phyloP scores from a whole-genome alignment of 2,113 vertebrate genomes.

The Hemiprocne comata region DNA sequence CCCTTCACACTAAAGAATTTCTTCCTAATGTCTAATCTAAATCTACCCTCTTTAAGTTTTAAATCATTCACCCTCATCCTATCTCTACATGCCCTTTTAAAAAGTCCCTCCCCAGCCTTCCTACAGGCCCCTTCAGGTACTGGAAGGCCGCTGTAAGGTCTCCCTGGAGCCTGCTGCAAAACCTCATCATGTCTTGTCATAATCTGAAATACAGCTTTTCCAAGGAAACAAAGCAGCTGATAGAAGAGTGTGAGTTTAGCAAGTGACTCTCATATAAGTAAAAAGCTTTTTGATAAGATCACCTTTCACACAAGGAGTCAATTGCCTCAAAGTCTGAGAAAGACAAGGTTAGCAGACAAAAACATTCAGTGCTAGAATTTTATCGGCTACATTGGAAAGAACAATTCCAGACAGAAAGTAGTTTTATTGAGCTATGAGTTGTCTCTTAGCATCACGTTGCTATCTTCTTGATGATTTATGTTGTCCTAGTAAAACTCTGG shows the following conservation, averaged over 20 bases:
- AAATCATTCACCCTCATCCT: too few species aligned
- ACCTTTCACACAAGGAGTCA: neutral
- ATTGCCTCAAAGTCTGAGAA: neutral
- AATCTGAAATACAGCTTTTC: neutral
- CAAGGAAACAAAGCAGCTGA: neutral
- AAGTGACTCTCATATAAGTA: neutral
- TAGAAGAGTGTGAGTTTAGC: neutral
- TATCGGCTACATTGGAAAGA: neutral
- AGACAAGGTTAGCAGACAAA: neutral
- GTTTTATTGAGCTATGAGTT: neutral
- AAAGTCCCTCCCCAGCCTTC: too few species aligned
- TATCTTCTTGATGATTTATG: conserved; percentile 7
- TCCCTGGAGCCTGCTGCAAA: neutral
- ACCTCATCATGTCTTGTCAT: neutral
- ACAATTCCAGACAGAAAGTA: neutral
- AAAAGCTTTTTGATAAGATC: neutral
- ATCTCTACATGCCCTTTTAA: too few species aligned
- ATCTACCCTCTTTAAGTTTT: too few species aligned
- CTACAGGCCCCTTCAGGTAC: too few species aligned
- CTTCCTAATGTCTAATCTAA: too few species aligned
- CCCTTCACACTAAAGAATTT: too few species aligned
- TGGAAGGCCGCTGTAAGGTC: too few species aligned
- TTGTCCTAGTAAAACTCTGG: neutral
- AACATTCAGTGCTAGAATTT: neutral
- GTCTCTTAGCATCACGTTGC: neutral